Evolutionary conservation across 2,113 vertebrate species (phyloP).

Genomic region (Gymnocephalus cernua): DNA sequence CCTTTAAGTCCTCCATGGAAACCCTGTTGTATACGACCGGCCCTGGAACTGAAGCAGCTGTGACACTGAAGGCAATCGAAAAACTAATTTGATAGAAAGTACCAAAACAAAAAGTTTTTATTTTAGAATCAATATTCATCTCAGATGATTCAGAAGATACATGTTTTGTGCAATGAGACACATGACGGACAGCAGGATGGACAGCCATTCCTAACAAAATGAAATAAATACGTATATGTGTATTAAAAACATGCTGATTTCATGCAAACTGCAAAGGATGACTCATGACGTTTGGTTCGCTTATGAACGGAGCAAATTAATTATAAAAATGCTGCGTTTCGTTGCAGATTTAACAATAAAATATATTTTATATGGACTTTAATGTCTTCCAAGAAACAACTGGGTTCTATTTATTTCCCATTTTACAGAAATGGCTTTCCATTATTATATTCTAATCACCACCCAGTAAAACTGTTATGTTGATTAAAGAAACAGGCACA

Average conservation of each 20-base stretch:
- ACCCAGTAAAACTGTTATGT: background rate
- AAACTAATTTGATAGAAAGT: conserved; percentile 19
- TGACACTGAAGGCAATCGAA: background rate
- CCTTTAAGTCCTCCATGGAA: too few relatives aligned
- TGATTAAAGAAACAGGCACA: conserved; percentile 30
- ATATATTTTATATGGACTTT: conserved; percentile 5
- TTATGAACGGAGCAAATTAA: background rate
- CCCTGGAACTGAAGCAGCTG: background rate
- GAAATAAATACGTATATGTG: conserved; percentile 8
- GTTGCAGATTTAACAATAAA: conserved; percentile 23
- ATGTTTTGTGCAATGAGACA: background rate
- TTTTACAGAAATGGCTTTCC: conserved; percentile 14
- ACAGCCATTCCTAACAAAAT: conserved; percentile 21
- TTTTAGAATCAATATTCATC: conserved; percentile 29
- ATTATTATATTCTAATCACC: background rate
- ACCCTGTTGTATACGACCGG: background rate
- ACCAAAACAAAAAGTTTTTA: conserved; percentile 53
- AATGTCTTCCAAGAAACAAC: background rate
- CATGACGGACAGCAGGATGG: conserved; percentile 13
- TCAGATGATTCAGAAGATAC: background rate
- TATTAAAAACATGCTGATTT: background rate
- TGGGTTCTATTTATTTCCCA: background rate
- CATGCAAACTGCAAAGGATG: background rate
- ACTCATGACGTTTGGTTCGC: background rate
- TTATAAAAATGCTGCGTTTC: background rate